phyloP scores from a whole-genome alignment of 2,113 vertebrate genomes.

The Tragelaphus strepsiceros region DNA sequence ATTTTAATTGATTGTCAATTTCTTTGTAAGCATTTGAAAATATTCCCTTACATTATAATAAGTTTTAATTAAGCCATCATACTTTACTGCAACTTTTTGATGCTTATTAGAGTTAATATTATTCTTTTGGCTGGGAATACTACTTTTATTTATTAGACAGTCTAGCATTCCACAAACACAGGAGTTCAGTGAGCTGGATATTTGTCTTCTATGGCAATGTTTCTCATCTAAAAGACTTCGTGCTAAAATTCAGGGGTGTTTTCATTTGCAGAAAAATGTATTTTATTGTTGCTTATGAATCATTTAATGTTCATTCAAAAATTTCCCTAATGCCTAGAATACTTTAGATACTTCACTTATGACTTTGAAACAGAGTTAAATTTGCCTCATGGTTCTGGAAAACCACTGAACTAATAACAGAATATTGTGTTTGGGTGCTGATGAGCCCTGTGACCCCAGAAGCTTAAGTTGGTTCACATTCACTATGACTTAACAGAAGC shows the following conservation, averaged over 20 bases:
- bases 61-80: not conserved
- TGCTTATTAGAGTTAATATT: not conserved
- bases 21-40: not conserved
- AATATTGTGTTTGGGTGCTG: not conserved
- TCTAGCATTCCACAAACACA: not conserved
- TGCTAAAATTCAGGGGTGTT: rapidly evolving
- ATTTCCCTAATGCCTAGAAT: not conserved
- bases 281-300: not conserved
- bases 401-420: not conserved
- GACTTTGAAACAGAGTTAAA: not conserved
- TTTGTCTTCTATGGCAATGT: not conserved
- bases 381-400: not conserved
- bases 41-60: not conserved
- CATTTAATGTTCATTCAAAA: not conserved
- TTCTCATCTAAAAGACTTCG: not conserved
- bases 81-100: not conserved
- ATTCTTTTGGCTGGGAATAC: not conserved
- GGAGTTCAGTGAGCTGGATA: rapidly evolving
- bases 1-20: not conserved
- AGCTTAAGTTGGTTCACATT: not conserved
- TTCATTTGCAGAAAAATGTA: not conserved
- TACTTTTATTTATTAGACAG: not conserved
- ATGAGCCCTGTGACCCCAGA: not conserved
- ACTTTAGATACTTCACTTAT: not conserved
- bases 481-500: not conserved